Percentiles rank a stretch among this genome's conserved stretches.
Conservation (phyloP, 2,113 vertebrate genomes). For the Cinclus cinclus region DNA sequence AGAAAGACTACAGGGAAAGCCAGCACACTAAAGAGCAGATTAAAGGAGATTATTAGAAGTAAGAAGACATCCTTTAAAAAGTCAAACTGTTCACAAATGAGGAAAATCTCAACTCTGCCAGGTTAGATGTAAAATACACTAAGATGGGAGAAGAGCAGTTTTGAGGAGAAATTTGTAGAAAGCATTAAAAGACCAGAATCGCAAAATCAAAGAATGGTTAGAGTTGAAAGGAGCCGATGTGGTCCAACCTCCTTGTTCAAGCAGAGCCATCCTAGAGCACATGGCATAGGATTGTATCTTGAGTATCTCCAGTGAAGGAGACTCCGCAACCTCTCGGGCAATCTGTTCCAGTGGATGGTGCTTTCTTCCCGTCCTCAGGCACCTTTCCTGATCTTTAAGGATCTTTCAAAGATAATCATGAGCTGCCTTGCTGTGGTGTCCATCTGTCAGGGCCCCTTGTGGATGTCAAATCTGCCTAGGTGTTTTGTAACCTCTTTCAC, state of each 20-base stretch:
- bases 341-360: not conserved
- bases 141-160: not conserved
- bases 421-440: not conserved
- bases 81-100: not conserved
- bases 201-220: not conserved
- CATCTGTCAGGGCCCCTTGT: not conserved
- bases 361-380: not conserved
- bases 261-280: not conserved
- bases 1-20: not conserved
- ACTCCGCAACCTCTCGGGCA: not conserved
- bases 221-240: not conserved
- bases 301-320: not conserved
- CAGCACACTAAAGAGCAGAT: not conserved
- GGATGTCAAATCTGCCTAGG: not conserved
- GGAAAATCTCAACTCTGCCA: not conserved
- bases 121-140: not conserved
- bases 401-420: not conserved
- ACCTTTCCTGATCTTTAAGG: not conserved
- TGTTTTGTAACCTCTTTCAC: not conserved
- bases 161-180: not conserved
- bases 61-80: conserved; percentile 3
- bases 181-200: not conserved
- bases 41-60: not conserved
- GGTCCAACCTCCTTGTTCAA: not conserved
- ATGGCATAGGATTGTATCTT: not conserved